These are phyloP conservation scores for Pseudopodoces humilis DNA, from an alignment of 2,113 vertebrate genomes.

Conservation along the genomic window DNA sequence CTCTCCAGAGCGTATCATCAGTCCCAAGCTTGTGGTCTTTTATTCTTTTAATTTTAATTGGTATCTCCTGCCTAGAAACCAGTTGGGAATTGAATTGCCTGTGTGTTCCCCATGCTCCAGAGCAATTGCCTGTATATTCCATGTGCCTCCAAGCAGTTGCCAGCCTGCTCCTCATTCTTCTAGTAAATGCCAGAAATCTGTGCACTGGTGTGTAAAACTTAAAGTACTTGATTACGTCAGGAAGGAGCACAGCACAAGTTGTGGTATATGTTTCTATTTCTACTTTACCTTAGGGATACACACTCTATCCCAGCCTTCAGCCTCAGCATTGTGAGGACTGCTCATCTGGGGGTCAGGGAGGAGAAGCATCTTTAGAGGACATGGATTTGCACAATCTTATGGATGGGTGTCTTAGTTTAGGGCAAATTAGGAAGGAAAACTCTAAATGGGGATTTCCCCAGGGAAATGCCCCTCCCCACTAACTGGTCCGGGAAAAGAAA, in stretches of 20 bases:
- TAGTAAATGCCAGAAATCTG: constrained; percentile 52
- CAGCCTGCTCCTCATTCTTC: constrained; percentile 31
- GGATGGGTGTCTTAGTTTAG: too few species aligned
- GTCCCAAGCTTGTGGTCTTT: constrained; percentile 35
- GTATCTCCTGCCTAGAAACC: constrained; percentile 63
- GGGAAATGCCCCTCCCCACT: too few species aligned
- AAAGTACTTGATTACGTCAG: background rate
- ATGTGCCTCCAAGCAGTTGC: constrained; percentile 31
- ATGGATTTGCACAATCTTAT: background rate
- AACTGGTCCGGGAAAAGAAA: too few species aligned
- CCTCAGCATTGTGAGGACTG: background rate
- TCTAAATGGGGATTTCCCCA: too few species aligned
- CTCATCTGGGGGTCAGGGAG: background rate
- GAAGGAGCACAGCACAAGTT: background rate
- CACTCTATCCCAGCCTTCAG: background rate
- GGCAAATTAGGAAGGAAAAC: too few species aligned
- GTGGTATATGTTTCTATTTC: background rate
- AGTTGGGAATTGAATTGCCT: constrained; percentile 60
- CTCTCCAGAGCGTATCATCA: constrained; percentile 55
- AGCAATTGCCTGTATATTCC: constrained; percentile 46
- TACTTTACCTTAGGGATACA: background rate
- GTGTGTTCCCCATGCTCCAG: constrained; percentile 6
- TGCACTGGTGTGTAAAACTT: constrained; percentile 42
- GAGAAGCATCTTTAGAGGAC: background rate
- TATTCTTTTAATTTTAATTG: constrained; percentile 71